Evolutionary conservation across 35 echinoderm and acorn worm genomes (phyloP), one percentile per base, ranked within the genome.

Genomic region (Anneissia japonica): DNA sequence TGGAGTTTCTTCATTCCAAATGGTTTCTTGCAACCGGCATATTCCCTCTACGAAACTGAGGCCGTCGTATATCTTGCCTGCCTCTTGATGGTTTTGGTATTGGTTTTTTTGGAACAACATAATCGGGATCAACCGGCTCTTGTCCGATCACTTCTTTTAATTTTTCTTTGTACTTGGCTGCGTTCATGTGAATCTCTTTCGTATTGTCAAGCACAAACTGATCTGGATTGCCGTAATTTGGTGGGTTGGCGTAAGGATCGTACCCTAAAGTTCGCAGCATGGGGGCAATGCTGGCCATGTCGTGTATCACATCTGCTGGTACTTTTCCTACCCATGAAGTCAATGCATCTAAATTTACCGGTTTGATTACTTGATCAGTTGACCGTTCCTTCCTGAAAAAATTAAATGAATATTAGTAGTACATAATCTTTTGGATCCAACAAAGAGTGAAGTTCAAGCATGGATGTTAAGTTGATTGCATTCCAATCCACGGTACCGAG

Each of bases 271-370:
- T 85, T 36, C 56, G 30, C 39, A 98, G 84, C 95, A 98, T 98
- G 0, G 95, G 95, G 9, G 95, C 95, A 5, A 99, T 35, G 26
- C 77, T 84, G 23, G 89, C 39, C 92, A 99, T 99, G 73, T 94
- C 91, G 17, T 82, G 73, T 0, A 94, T 31, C 30, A 99, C 92
- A 19, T 99, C 96, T 4, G 76, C 77, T 2, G 92, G 96, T 19
- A 99, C 94, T 46, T 99, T 92, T 36, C 92, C 92, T 5, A 99
- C 96, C 96, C 96, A 99, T 38, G 88, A 94, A 0, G 92, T 91
- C 0, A 99, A 84, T 26, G 92, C 96, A 33, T 94, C 96, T 37
- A 94, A 74, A 81, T 99, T 94, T 31, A 99, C 87, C 19, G 96
- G 92, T 75, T 94, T 94, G 28, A 99, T 82, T 3, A 94, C 96